Base-by-base conservation (phyloP, 2,797 vertebrate genomes). In the Pseudopleuronectes americanus region DNA sequence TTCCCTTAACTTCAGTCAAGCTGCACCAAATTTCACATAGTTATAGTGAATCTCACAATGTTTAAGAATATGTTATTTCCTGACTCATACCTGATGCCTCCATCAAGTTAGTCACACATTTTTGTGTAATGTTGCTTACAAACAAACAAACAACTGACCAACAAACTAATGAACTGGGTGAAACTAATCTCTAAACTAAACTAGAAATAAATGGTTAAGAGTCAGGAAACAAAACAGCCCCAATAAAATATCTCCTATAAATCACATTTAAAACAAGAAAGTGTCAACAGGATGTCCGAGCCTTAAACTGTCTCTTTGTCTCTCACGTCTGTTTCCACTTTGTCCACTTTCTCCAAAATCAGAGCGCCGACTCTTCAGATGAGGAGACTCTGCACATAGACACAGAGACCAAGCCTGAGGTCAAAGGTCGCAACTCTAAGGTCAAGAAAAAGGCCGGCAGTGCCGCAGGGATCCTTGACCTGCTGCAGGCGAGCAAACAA, bases 401-500 rank as follows among this genome's bases (percentile, higher is more conserved):
- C 94, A 99, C 97, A 0, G 97, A 95, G 62, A 81, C 83, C 83
- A 95, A 95, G 79, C 85, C 96, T 0, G 94, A 95, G 73, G 88
- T 86, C 66, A 95, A 95, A 87, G 75, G 95, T 67, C 96, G 96
- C 72, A 97, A 96, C 64, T 95, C 96, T 54, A 98, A 97, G 93
- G 95, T 94, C 71, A 99, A 97, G 93, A 98, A 97, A 82, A 98
- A 98, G 77, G 93, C 91, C 0, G 93, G 95, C 77, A 97, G 95
- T 36, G 96, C 97, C 0, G 96, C 96, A 0, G 97, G 97, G 77
- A 99, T 99, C 66, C 93, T 99, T 56, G 97, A 99, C 90, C 95
- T 99, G 83, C 91, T 99, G 85, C 98, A 99, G 92, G 98, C 98
- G 75, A 99, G 98, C 90, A 98, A 99, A 90, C 97, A 98, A 95